These are phyloP conservation scores for Oxygymnocypris stewartii DNA, from an alignment of 2,113 vertebrate species.

Conservation along the genomic window DNA sequence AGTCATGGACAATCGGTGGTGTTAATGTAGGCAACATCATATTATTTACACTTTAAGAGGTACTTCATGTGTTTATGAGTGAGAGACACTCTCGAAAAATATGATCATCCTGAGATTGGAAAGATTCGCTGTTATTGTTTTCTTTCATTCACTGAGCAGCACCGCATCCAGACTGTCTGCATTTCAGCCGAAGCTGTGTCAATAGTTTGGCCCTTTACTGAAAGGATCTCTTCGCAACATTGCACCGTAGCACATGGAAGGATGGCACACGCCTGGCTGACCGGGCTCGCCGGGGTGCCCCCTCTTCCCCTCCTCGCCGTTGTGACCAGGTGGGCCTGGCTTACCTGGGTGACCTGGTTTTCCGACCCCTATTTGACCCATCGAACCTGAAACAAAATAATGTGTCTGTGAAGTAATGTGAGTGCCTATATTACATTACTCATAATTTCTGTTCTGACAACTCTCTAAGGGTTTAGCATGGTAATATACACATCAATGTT, in stretches of 20 bases:
- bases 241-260: conserved; percentile 86
- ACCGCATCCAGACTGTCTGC: conserved; percentile 70
- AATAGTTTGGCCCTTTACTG: conserved; percentile 97
- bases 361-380: conserved; percentile 84
- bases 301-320: conserved; percentile 83
- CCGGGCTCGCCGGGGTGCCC: conserved; percentile 85
- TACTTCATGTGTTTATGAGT: conserved; percentile 76
- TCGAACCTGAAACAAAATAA: conserved; percentile 76
- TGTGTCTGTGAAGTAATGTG: not conserved
- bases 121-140: conserved; percentile 70
- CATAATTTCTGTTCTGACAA: too few species aligned
- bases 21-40: conserved; percentile 18
- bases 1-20: not conserved
- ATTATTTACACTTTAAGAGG: conserved; percentile 70
- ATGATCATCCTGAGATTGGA: conserved; percentile 92
- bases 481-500: too few species aligned
- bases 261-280: conserved; percentile 88
- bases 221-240: conserved; percentile 88
- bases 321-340: conserved; percentile 82
- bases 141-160: conserved; percentile 66
- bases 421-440: not conserved
- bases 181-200: conserved; percentile 60
- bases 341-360: conserved; percentile 85
- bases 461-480: too few species aligned
- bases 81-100: conserved; percentile 71